phyloP scores from a whole-genome alignment of 2,888 invertebrate species.

The Synergus laeviventris region DNA sequence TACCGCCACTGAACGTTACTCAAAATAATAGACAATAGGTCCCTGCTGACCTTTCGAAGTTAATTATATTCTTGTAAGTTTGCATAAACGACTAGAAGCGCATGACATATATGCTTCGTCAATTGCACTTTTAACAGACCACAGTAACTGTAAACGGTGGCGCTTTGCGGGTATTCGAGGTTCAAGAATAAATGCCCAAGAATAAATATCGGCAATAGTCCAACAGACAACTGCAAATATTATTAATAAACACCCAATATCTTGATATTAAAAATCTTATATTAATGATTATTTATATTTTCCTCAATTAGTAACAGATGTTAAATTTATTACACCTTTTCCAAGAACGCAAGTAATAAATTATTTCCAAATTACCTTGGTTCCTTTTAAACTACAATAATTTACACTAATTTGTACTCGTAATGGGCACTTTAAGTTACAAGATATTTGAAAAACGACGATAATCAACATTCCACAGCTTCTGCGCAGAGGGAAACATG shows the following conservation, averaged over 20 bases:
- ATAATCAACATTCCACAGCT: slow-evolving; percentile 2
- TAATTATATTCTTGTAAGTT: slow-evolving; percentile 68
- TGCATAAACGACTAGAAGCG: slow-evolving; percentile 67
- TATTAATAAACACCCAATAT: background rate
- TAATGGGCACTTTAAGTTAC: too few relatives aligned
- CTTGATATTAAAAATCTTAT: background rate
- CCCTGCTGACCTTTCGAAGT: slow-evolving; percentile 52
- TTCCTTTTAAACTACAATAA: too few relatives aligned
- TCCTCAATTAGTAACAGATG: too few relatives aligned
- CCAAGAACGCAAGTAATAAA: too few relatives aligned
- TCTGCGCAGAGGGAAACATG: slow-evolving; percentile 24
- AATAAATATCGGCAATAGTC: background rate
- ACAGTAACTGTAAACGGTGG: slow-evolving; percentile 69
- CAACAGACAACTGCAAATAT: background rate
- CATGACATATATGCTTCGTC: slow-evolving; percentile 60
- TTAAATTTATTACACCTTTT: too few relatives aligned
- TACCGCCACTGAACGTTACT: slow-evolving; percentile 22
- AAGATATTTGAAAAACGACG: background rate
- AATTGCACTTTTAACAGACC: slow-evolving; percentile 68
- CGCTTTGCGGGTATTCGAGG: slow-evolving; percentile 55
- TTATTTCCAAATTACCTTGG: too few relatives aligned
- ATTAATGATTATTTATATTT: too few relatives aligned
- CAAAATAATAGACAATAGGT: slow-evolving; percentile 33
- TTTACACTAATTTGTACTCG: too few relatives aligned
- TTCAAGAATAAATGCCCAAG: background rate